Conservation (phyloP, 2,797 vertebrate genomes). For the Chanos chanos region DNA sequence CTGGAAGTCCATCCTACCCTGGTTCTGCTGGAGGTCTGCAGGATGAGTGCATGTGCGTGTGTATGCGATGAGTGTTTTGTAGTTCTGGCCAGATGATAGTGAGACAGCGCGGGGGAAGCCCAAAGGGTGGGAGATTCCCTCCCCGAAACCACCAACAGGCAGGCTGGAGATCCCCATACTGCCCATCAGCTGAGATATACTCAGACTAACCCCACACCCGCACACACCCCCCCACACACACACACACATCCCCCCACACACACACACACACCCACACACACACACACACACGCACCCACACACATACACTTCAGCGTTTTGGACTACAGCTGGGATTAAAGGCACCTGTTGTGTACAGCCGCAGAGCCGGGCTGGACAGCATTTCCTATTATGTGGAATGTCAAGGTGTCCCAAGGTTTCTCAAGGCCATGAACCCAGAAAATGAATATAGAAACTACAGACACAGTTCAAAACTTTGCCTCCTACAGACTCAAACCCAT, state of each 20-base stretch:
- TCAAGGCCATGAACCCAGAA: too few species aligned
- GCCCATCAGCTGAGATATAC: constrained; percentile 13
- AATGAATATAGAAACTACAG: too few species aligned
- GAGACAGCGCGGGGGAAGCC: constrained; percentile 31
- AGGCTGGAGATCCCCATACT: constrained; percentile 39
- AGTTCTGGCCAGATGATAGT: constrained; percentile 10
- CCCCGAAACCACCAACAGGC: constrained; percentile 14
- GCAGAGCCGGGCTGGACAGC: constrained; percentile 12
- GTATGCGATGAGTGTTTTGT: background rate
- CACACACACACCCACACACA: constrained; percentile 12
- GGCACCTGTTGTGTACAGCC: constrained; percentile 31
- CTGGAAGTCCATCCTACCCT: constrained; percentile 10
- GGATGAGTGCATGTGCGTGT: constrained; percentile 12
- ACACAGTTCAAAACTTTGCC: too few species aligned
- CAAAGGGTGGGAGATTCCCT: constrained; percentile 34
- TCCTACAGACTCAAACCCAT: too few species aligned
- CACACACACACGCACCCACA: constrained; percentile 3
- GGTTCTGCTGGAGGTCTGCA: background rate
- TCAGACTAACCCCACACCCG: too few species aligned
- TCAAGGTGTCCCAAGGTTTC: background rate
- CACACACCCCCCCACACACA: background rate
- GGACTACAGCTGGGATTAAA: constrained; percentile 32
- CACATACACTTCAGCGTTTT: constrained; percentile 10
- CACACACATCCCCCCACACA: background rate
- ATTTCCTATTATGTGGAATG: background rate